A percentile compares a stretch with the other conserved stretches of the same genome.
Conservation (phyloP, 2,797 vertebrate genomes). For the Chelidonichthys spinosus region DNA sequence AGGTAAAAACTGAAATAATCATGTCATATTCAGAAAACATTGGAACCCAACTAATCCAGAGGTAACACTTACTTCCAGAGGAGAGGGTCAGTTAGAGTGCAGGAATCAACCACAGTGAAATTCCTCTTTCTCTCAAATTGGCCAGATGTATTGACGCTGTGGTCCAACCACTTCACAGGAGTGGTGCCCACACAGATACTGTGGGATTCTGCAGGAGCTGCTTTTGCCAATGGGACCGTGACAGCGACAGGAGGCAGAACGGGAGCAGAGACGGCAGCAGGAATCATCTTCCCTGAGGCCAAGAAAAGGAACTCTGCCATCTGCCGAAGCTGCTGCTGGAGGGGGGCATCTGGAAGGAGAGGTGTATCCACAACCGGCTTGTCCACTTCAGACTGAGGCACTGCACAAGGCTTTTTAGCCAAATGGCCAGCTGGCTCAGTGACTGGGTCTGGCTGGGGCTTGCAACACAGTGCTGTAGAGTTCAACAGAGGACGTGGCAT, state of each 20-base stretch:
- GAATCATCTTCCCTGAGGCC: slow-evolving; percentile 75
- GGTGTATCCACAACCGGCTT: slow-evolving; percentile 42
- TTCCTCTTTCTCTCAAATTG: slow-evolving; percentile 75
- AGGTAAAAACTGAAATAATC: background rate
- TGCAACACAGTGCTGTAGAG: slow-evolving; percentile 74
- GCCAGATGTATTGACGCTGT: slow-evolving; percentile 83
- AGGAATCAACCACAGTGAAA: slow-evolving; percentile 74
- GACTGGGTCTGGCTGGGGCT: slow-evolving; percentile 11
- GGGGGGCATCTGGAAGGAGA: slow-evolving; percentile 67
- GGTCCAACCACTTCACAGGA: slow-evolving; percentile 64
- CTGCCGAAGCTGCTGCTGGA: slow-evolving; percentile 84
- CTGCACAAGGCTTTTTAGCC: slow-evolving; percentile 7
- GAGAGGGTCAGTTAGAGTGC: slow-evolving; percentile 82
- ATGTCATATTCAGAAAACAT: background rate
- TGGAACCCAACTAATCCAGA: background rate
- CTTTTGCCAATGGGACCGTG: background rate
- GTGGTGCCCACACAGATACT: slow-evolving; percentile 76
- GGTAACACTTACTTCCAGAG: slow-evolving; percentile 82
- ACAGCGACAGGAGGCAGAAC: slow-evolving; percentile 13
- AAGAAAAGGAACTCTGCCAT: slow-evolving; percentile 84
- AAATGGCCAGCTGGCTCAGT: slow-evolving; percentile 13
- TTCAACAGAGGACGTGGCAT: slow-evolving; percentile 79
- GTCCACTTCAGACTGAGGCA: slow-evolving; percentile 22
- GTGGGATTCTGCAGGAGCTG: slow-evolving; percentile 48
- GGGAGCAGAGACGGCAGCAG: slow-evolving; percentile 11